These are phyloP conservation scores for Ceratotherium simum DNA, from an alignment of 2,113 vertebrate genomes.

Conservation along the genomic window DNA sequence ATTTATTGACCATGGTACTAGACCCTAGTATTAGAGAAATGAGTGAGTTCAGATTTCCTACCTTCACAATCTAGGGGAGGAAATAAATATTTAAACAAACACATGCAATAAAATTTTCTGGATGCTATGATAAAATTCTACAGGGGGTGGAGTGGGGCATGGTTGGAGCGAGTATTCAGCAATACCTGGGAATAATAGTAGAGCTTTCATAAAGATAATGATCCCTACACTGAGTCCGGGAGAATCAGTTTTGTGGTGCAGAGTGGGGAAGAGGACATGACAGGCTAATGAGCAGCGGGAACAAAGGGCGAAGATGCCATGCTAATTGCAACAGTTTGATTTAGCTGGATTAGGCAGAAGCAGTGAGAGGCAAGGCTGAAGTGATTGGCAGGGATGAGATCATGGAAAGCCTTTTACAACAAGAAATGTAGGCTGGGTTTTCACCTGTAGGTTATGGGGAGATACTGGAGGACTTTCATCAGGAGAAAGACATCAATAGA, in stretches of 20 bases:
- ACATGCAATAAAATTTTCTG: neutral
- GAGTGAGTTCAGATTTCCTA: neutral
- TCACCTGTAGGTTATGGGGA: neutral
- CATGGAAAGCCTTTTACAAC: neutral
- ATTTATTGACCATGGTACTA: neutral
- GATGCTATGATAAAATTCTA: neutral
- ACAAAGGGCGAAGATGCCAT: neutral
- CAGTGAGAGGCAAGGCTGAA: neutral
- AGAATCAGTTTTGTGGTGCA: neutral
- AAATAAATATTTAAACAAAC: neutral
- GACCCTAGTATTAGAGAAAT: neutral
- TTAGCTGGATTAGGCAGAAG: neutral
- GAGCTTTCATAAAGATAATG: neutral
- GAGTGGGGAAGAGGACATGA: neutral
- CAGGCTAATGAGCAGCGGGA: neutral
- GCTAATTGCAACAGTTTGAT: neutral
- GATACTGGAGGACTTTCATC: neutral
- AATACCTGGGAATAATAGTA: neutral
- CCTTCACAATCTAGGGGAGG: neutral
- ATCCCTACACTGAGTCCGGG: neutral
- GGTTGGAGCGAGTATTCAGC: neutral
- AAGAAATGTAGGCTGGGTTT: neutral
- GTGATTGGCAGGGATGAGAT: neutral
- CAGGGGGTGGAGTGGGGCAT: accelerated
- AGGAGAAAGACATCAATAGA: neutral